Evolutionary conservation across 2,113 vertebrate genomes (phyloP).

Genomic region (Prochilodus magdalenae): DNA sequence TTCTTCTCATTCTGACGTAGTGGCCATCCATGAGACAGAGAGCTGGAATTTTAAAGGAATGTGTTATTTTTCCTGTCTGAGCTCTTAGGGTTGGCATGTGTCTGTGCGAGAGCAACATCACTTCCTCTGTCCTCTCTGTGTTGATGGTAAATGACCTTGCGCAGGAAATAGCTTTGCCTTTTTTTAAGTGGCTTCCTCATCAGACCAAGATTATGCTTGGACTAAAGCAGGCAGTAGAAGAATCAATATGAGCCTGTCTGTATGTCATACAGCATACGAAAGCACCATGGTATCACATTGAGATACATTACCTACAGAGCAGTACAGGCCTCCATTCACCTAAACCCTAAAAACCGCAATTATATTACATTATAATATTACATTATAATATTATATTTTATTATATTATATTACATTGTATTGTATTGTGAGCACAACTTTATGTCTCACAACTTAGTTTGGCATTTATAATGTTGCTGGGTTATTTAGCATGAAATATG

Average conservation of each 20-base stretch:
- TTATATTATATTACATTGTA: no score
- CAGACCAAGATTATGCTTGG: background rate
- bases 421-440: no score
- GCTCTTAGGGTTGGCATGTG: background rate
- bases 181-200: background rate
- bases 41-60: slow-evolving; percentile 18
- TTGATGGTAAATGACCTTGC: background rate
- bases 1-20: slow-evolving; percentile 29
- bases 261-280: background rate
- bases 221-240: background rate
- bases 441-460: no score
- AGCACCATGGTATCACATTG: background rate
- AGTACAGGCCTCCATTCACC: background rate
- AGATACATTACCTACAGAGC: background rate
- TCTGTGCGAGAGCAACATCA: background rate
- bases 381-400: no score
- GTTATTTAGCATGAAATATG: no score
- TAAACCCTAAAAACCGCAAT: no score
- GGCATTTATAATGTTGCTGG: no score
- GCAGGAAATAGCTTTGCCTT: slow-evolving; percentile 21
- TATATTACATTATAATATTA: no score
- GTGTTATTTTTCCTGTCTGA: slow-evolving; percentile 31
- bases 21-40: background rate
- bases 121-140: background rate
- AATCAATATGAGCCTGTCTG: background rate